Evolutionary conservation across 2,797 vertebrate species (phyloP).

Genomic region (Chelon labrosus): DNA sequence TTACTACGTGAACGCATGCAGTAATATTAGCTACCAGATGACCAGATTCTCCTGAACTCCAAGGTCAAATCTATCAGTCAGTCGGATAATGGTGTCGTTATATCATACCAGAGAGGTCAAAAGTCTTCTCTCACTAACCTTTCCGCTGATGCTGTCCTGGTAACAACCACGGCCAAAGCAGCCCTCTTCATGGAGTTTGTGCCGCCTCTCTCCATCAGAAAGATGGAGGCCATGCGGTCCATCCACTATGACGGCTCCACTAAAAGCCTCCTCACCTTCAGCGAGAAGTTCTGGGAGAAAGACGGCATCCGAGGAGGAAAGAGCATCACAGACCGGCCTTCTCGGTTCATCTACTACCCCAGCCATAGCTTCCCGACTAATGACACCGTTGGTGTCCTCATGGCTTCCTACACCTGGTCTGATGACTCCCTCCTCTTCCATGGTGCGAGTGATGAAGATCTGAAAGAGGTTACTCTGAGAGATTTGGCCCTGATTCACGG

Average conservation of each 20-base stretch:
- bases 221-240: conserved; percentile 51
- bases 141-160: conserved; percentile 71
- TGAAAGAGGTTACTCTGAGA: conserved; percentile 65
- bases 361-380: conserved; percentile 50
- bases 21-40: no score
- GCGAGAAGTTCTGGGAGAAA: conserved; percentile 42
- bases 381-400: conserved; percentile 20
- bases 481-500: conserved; percentile 83
- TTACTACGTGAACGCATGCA: no score
- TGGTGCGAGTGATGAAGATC: conserved; percentile 31
- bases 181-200: conserved; percentile 78
- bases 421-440: conserved; percentile 57
- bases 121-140: conserved; percentile 7
- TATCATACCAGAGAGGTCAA: conserved; percentile 55
- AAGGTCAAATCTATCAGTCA: conserved; percentile 75
- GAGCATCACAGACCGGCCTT: conserved; percentile 53
- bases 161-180: conserved; percentile 84
- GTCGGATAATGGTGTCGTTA: conserved; percentile 46
- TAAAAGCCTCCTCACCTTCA: conserved; percentile 66
- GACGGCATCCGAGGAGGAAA: conserved; percentile 55
- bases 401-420: conserved; percentile 69
- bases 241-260: conserved; percentile 66
- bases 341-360: conserved; percentile 63
- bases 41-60: conserved; percentile 65
- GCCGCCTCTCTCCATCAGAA: conserved; percentile 71